phyloP scores from a whole-genome alignment of 2,113 vertebrate genomes.

The Anoplopoma fimbria region DNA sequence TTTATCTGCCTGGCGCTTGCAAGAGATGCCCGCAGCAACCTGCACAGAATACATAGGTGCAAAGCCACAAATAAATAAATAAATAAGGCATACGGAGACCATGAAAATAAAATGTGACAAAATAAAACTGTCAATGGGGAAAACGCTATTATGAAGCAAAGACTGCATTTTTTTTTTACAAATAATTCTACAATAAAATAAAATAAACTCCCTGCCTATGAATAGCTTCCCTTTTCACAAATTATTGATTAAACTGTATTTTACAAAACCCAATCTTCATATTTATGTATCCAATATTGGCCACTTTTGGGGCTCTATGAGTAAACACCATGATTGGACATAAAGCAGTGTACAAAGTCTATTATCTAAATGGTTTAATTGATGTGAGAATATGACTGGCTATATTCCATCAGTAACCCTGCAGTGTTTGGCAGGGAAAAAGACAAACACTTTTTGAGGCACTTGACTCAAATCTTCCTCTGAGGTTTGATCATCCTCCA shows the following conservation, averaged over 20 bases:
- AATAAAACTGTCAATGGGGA: neutral
- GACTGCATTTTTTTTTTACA: neutral
- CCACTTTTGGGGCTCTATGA: neutral
- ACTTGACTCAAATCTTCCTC: constrained; percentile 71
- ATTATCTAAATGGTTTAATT: constrained; percentile 63
- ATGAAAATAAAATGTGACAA: neutral
- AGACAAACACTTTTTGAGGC: constrained; percentile 48
- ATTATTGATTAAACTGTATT: neutral
- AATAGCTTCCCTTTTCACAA: neutral
- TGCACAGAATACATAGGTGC: neutral
- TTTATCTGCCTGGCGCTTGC: neutral
- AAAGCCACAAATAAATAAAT: neutral
- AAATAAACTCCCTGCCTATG: no score
- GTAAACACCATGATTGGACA: constrained; percentile 33
- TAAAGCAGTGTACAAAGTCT: constrained; percentile 32
- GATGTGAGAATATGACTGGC: constrained; percentile 65
- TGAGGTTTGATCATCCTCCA: constrained; percentile 70
- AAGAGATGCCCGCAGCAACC: neutral
- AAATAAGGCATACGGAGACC: neutral
- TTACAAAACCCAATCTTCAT: neutral
- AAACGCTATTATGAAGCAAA: neutral
- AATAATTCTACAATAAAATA: no score
- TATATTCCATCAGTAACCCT: constrained; percentile 55
- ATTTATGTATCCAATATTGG: neutral
- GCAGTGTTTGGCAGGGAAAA: constrained; percentile 62